Evolutionary conservation across 2,113 vertebrate species (phyloP).

Genomic region (Tyrannus savana): DNA sequence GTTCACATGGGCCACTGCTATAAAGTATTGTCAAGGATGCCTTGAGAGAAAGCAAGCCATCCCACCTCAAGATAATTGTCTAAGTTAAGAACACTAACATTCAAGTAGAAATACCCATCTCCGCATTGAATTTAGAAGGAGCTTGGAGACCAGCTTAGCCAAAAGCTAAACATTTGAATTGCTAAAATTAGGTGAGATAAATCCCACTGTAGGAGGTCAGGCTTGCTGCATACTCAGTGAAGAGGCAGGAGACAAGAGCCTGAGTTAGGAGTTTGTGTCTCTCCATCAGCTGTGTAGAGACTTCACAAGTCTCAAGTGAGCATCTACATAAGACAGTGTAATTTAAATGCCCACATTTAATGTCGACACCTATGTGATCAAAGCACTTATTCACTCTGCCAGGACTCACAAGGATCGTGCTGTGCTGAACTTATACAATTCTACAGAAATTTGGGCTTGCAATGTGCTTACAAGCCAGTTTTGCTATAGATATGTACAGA

Average conservation of each 20-base stretch:
- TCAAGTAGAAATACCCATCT: neutral
- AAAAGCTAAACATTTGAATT: constrained; percentile 11
- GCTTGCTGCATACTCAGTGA: neutral
- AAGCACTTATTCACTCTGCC: neutral
- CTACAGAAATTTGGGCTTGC: neutral
- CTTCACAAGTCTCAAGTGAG: neutral
- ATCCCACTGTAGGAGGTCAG: neutral
- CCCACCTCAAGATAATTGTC: neutral
- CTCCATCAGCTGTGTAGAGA: neutral
- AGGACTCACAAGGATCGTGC: neutral
- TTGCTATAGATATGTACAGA: neutral
- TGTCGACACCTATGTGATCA: neutral
- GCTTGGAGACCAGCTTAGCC: neutral
- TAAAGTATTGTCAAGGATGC: neutral
- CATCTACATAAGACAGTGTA: neutral
- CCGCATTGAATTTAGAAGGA: neutral
- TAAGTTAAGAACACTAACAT: neutral
- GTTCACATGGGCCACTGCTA: neutral
- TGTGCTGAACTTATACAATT: neutral
- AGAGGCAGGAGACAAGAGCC: neutral
- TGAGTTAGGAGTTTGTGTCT: neutral
- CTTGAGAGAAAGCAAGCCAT: neutral
- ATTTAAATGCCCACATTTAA: neutral
- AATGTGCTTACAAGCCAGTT: neutral
- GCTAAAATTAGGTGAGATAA: constrained; percentile 27